Evolutionary conservation across 2,113 vertebrate species (phyloP).

Genomic region (Diglossa brunneiventris): DNA sequence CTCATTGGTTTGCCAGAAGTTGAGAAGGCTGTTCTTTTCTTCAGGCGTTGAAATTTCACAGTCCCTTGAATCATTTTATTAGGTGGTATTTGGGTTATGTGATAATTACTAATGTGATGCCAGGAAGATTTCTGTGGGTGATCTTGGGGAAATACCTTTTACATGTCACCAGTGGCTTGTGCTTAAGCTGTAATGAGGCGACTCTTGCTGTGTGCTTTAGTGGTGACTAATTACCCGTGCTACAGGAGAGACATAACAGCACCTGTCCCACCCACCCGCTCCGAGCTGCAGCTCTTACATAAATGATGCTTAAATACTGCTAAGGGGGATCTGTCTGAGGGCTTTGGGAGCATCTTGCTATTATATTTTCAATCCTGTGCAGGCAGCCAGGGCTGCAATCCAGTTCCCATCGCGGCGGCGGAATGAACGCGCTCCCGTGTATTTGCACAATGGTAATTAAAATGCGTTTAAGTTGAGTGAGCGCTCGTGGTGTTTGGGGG

Average conservation of each 20-base stretch:
- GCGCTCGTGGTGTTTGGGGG: slow-evolving; percentile 18
- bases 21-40: not conserved
- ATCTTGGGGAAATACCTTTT: slow-evolving; percentile 3
- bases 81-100: not conserved
- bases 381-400: not conserved
- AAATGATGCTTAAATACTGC: not conserved
- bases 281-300: not conserved
- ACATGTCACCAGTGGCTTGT: not conserved
- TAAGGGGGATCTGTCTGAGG: not conserved
- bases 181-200: not conserved
- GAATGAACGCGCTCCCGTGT: not conserved
- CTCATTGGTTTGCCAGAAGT: not conserved
- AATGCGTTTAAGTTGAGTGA: slow-evolving; percentile 61
- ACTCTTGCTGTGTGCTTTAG: not conserved
- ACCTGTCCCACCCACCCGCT: not conserved
- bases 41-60: not conserved
- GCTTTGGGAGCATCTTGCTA: not conserved
- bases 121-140: not conserved
- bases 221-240: slow-evolving; percentile 1
- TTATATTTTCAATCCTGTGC: not conserved
- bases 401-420: accelerated
- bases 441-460: slow-evolving; percentile 71
- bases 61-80: not conserved
- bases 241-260: not conserved
- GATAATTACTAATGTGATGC: not conserved